Evolutionary conservation across 2,888 invertebrate species (phyloP).

Genomic region (Drosophila hamatofila): DNA sequence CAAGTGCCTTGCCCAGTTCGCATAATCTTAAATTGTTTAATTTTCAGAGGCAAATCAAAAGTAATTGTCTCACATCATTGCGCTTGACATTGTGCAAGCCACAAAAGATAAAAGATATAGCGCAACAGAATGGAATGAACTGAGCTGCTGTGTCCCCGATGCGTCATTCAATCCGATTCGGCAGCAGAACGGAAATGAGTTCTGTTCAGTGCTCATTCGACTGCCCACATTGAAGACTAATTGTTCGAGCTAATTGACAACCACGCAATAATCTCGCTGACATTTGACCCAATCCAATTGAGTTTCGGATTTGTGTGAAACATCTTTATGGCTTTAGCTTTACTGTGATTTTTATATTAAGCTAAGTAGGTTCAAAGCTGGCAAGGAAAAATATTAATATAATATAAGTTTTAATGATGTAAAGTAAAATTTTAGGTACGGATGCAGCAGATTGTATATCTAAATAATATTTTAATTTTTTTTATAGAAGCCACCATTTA

Average conservation of each 20-base stretch:
- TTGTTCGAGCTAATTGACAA: slow-evolving; percentile 57
- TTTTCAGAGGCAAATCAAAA: slow-evolving; percentile 66
- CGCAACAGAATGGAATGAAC: slow-evolving; percentile 16
- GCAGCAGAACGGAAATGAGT: slow-evolving; percentile 68
- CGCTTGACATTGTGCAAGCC: slow-evolving; percentile 72
- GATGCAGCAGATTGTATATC: not conserved
- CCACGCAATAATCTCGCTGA: slow-evolving; percentile 59
- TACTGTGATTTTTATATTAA: slow-evolving; percentile 44
- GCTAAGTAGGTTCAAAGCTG: slow-evolving; percentile 31
- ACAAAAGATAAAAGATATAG: slow-evolving; percentile 34
- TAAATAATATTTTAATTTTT: no score
- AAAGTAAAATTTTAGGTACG: not conserved
- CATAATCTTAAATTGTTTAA: slow-evolving; percentile 45
- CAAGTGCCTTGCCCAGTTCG: slow-evolving; percentile 2
- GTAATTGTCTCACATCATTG: slow-evolving; percentile 76
- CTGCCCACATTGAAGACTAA: slow-evolving; percentile 40
- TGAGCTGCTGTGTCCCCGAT: slow-evolving; percentile 9
- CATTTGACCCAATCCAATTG: slow-evolving; percentile 63
- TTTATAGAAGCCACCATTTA: no score
- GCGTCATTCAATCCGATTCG: slow-evolving; percentile 27
- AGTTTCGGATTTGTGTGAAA: slow-evolving; percentile 26
- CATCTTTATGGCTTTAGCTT: not conserved
- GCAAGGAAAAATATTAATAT: slow-evolving; percentile 15
- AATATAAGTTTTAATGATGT: not conserved
- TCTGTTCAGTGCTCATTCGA: slow-evolving; percentile 27